Evolutionary conservation across 1,140 invertebrate genomes (phyloP), one percentile per base, ranked within the genome.

Genomic region (Zaprionus inermis): DNA sequence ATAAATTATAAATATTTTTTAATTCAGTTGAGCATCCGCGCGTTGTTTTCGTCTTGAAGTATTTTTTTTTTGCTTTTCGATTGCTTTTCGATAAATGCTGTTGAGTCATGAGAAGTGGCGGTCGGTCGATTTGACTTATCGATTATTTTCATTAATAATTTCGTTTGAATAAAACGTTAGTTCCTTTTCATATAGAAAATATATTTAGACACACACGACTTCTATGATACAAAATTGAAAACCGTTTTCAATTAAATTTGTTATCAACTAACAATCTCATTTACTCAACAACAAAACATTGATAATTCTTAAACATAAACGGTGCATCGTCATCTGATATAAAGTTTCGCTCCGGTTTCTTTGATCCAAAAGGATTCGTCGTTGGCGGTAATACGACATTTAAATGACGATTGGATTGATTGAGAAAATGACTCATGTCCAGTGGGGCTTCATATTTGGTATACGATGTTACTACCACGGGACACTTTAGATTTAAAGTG

Each of bases 241-340:
- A 44, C 2, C 7, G n/a, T 1, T 44, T 44, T 16, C n/a, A 44
- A 41, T 41, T 41, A 3, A 41, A 16, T 9, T 44, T 16, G 20
- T 10, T 46, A 46, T 46, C 16, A 46, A n/a, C 7, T 11, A 10
- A 46, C 12, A 24, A 51, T 32, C 34, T 66, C 12, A 32, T 14
- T 44, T 49, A 67, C 63, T 92, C 83, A 16, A 95, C 71, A 78
- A 94, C 81, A 75, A 93, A 93, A 68, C 94, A 92, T 90, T 93
- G 95, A 92, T 95, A 94, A 92, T 96, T 96, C 79, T 96, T 96
- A 78, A 95, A 96, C 69, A 96, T 94, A 18, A 96, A 92, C 0
- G 95, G 95, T 16, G 93, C 93, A 22, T 94, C 93, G 54, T 96
- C 94, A 72, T 96, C 96, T 12, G 95, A 95, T 14, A 96, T 94